Evolutionary conservation across 2,888 invertebrate genomes (phyloP), one percentile per base, ranked within the genome.

Genomic region (Trypoxylon attenuatum): DNA sequence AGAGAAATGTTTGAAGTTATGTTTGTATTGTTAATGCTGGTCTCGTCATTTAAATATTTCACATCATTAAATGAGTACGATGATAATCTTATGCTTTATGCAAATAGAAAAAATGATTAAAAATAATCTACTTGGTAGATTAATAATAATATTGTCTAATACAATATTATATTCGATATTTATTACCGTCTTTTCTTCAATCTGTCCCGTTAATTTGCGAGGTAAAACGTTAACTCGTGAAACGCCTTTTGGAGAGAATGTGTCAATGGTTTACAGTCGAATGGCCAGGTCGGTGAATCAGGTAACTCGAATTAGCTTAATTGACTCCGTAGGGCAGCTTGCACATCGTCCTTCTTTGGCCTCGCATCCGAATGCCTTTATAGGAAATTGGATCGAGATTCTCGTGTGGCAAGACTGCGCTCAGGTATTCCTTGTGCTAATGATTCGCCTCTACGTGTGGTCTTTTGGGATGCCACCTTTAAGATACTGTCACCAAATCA

Each of bases 241-340:
- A 13, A 3, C 5, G 43, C 10, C 19, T n/a, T n/a, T 22, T 46
- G 13, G 23, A 25, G 33, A 19, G 19, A 19, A 22, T 29, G 38
- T 43, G 45, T 22, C 43, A 50, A 54, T 22, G 27, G 49, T 49
- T 61, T 46, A 45, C 56, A 49, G 27, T 39, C 45, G 38, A 39
- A 10, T 56, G 51, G 51, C 50, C 39, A 29, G 55, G 22, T 39
- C 27, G 52, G 52, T 53, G 58, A 63, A 27, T 46, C 52, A 52
- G 43, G 42, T 41, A 56, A 55, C 22, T 16, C 52, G 59, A 68
- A 69, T 69, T 69, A 68, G 29, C 53, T 59, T 63, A 59, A 69
- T 69, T 68, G 63, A 56, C 29, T 56, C 23, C 22, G 15, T 33
- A 50, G 33, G 47, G 62, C 50, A 45, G 59, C 67, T 54, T 38